Conservation (phyloP, 2,113 vertebrate species). For the Nothobranchius furzeri region DNA sequence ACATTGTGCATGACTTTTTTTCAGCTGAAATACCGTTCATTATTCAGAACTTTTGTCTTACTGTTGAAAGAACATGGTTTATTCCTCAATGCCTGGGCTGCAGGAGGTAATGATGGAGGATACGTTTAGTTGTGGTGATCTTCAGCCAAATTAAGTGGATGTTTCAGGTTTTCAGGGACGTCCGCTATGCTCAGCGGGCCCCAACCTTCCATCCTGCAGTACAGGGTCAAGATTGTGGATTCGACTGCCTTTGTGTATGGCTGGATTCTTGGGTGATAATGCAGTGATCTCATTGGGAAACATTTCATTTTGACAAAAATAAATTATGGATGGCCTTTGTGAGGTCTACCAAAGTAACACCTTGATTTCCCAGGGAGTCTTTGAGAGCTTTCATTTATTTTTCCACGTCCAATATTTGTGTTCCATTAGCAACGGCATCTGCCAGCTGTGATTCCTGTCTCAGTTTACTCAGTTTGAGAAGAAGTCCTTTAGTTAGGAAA, state of each 20-base stretch:
- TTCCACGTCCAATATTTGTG: too few species aligned
- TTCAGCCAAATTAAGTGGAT: not conserved
- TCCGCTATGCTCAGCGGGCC: not conserved
- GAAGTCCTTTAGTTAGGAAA: not conserved
- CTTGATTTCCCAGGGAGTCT: not conserved
- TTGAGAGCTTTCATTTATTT: too few species aligned
- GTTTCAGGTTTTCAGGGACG: not conserved
- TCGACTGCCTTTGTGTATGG: not conserved
- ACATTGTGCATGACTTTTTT: too few species aligned
- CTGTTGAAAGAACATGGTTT: too few species aligned
- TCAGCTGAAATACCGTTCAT: too few species aligned
- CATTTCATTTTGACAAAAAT: not conserved
- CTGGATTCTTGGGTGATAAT: not conserved
- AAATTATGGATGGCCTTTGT: not conserved
- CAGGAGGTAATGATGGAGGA: too few species aligned
- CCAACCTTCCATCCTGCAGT: not conserved
- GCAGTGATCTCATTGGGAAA: not conserved
- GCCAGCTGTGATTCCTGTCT: not conserved
- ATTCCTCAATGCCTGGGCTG: too few species aligned
- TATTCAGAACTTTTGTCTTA: too few species aligned
- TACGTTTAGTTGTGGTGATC: not conserved
- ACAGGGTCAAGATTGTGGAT: conserved; percentile 1
- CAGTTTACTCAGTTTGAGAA: not conserved
- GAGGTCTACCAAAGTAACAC: not conserved
- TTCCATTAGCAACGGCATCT: too few species aligned